A percentile compares a stretch with the other conserved stretches of the same genome.
These are phyloP conservation scores for Anguilla marmorata DNA, from an alignment of 2,797 vertebrate genomes.

Conservation along the genomic window DNA sequence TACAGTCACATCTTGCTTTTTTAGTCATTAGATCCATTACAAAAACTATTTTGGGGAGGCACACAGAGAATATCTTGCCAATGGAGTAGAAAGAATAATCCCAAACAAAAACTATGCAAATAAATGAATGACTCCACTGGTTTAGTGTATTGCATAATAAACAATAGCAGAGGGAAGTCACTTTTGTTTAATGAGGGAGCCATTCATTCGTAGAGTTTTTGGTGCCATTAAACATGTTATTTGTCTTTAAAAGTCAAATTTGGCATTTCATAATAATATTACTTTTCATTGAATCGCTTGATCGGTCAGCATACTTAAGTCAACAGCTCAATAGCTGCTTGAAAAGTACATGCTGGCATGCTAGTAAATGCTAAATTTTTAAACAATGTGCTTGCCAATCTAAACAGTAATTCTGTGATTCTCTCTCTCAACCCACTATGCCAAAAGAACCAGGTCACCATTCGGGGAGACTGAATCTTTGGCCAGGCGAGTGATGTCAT, in stretches of 20 bases:
- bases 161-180: neutral
- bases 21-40: neutral
- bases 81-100: neutral
- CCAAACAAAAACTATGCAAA: neutral
- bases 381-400: neutral
- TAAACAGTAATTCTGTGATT: conserved; percentile 1
- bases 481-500: neutral
- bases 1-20: neutral
- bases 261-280: neutral
- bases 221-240: neutral
- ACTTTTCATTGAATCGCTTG: neutral
- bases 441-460: neutral
- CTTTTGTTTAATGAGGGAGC: neutral
- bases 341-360: neutral
- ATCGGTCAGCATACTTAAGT: neutral
- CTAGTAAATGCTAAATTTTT: neutral
- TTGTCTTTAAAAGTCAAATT: neutral
- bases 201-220: neutral
- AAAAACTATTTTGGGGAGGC: neutral
- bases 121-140: neutral
- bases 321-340: neutral
- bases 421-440: neutral
- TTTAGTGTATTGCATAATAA: neutral
- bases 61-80: no score
- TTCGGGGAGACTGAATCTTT: neutral